These are phyloP conservation scores for Cyanoramphus novaezelandiae DNA, from an alignment of 2,113 vertebrate species.

Conservation along the genomic window DNA sequence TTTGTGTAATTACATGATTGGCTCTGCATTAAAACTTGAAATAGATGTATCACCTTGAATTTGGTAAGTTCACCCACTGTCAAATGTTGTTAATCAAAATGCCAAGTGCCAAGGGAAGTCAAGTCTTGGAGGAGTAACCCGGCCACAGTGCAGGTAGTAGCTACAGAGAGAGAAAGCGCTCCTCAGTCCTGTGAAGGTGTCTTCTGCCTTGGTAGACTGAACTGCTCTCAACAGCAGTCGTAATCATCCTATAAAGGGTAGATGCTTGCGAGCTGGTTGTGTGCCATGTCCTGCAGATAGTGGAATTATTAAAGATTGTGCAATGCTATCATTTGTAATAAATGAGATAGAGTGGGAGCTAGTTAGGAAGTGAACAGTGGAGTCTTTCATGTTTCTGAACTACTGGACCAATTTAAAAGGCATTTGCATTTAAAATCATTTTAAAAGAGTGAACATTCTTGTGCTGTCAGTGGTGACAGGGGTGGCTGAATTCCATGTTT, in stretches of 20 bases:
- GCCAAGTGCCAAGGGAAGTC: background rate
- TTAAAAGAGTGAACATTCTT: background rate
- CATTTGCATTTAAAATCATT: background rate
- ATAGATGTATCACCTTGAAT: background rate
- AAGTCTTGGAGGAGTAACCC: background rate
- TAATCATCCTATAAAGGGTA: background rate
- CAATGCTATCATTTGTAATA: background rate
- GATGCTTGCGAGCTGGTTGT: background rate
- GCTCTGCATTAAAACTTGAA: background rate
- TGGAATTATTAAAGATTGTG: background rate
- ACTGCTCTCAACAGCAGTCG: background rate
- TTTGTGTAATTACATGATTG: background rate
- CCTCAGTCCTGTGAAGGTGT: background rate
- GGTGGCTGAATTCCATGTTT: background rate
- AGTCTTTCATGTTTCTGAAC: background rate
- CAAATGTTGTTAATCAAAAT: background rate
- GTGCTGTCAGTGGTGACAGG: background rate
- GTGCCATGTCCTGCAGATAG: background rate
- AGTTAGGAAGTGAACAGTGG: background rate
- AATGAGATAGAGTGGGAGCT: background rate
- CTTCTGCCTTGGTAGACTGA: background rate
- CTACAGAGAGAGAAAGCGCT: background rate
- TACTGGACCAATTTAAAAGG: background rate
- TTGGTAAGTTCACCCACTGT: background rate
- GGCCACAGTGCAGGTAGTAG: background rate